Evolutionary conservation across 2,113 vertebrate species (phyloP), one percentile per base, ranked within the genome.

Genomic region (Nothoprocta pentlandii): DNA sequence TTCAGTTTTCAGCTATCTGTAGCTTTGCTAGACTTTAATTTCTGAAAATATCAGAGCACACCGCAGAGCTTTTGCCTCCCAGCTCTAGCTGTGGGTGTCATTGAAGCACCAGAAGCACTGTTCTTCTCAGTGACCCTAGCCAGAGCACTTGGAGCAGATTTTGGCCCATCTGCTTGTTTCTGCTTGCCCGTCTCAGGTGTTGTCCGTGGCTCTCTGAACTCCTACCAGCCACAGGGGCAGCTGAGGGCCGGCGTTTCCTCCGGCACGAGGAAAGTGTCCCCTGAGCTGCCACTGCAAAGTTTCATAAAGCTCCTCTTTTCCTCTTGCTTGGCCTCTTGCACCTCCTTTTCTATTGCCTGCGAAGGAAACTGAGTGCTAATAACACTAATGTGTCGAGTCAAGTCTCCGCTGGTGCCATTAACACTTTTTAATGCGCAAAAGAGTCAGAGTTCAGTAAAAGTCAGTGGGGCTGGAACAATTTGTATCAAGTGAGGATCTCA

Each of bases 331-430:
- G 3, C 80, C 42, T 84, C 93, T 49, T 68, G 2, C 62, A 74
- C 87, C 82, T 87, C 78, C 84, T 82, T 92, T 94, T 44, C 88
- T 82, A 46, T 32, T 82, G 70, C 77, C 59, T 80, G 76, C 77
- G 88, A 96, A 96, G 86, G 89, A 85, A 96, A 95, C 92, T 89
- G 63, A 95, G 85, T 87, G 61, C 95, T 92, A 90, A 76, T 95
- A 94, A 97, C 89, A 73, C 36, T 83, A 70, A 67, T 8, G 20
- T 34, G 5, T 39, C 47, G 92, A 90, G 32, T 39, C 7, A 0
- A 64, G 69, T 69, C 74, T 90, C 89, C 95, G 87, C 92, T 92
- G 82, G 71, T 95, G 85, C 87, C n/a, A 39, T 83, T 90, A 95
- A 88, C 87, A 75, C 76, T 3, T 97, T 84, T 68, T 95, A 91